A percentile compares a stretch with the other conserved stretches of the same genome.
phyloP scores from a whole-genome alignment of 2,113 vertebrate species.

The Bucco capensis region DNA sequence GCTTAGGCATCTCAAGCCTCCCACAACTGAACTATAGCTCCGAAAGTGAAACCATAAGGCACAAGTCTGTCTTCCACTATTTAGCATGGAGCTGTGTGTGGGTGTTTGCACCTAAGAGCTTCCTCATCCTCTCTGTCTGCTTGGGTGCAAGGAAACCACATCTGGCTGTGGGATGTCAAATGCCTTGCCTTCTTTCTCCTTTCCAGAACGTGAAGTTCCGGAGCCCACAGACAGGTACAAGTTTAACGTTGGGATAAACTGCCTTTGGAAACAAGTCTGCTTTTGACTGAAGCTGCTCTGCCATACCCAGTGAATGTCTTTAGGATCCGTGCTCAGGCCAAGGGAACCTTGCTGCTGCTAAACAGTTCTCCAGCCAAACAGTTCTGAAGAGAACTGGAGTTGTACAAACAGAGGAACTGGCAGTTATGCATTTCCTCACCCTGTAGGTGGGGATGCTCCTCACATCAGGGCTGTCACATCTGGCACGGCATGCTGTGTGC shows the following conservation, averaged over 20 bases:
- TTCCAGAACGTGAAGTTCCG: conserved; percentile 73
- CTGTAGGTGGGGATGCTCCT: background rate
- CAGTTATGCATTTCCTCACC: background rate
- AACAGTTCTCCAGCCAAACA: background rate
- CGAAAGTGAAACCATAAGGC: background rate
- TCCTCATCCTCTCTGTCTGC: background rate
- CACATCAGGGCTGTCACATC: background rate
- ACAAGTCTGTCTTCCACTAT: background rate
- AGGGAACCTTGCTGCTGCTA: background rate
- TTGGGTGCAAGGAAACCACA: background rate
- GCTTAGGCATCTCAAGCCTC: background rate
- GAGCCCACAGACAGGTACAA: conserved; percentile 68
- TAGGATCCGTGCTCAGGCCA: background rate
- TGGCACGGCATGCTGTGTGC: background rate
- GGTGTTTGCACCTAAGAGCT: background rate
- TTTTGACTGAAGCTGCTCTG: background rate
- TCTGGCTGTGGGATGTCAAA: background rate
- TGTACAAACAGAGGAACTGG: background rate
- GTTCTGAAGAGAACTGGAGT: background rate
- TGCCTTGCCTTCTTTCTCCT: background rate
- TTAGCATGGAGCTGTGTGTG: background rate
- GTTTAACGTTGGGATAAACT: background rate
- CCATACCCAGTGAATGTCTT: background rate
- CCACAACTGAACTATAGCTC: background rate
- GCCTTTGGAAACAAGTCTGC: background rate